Percentiles rank a stretch among this genome's conserved stretches.
phyloP scores from a whole-genome alignment of 2,797 vertebrate species.

The Prunella strophiata region DNA sequence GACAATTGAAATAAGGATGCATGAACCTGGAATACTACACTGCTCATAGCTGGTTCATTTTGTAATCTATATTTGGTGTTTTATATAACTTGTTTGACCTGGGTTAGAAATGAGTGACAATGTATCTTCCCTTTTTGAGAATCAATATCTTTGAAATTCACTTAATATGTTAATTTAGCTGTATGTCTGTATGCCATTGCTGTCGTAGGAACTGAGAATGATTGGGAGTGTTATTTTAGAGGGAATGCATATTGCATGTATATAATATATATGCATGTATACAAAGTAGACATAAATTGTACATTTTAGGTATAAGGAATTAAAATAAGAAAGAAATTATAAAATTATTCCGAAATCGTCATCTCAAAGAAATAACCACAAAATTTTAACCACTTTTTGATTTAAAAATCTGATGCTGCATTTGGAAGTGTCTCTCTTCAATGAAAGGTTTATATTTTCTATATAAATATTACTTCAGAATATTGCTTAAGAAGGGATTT shows the following conservation, averaged over 20 bases:
- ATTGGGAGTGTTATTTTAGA: neutral
- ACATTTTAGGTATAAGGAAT: neutral
- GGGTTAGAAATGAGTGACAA: neutral
- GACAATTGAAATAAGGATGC: slow-evolving; percentile 22
- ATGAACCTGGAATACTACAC: neutral
- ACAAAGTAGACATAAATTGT: neutral
- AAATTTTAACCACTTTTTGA: neutral
- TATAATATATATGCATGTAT: neutral
- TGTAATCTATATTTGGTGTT: neutral
- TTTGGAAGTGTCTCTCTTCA: neutral
- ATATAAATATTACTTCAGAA: neutral
- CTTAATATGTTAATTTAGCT: neutral
- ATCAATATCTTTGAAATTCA: neutral
- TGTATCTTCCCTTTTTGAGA: neutral
- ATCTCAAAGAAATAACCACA: neutral
- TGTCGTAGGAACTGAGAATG: neutral
- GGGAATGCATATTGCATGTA: neutral
- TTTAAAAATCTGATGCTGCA: neutral
- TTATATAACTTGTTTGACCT: neutral
- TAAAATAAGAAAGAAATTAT: neutral
- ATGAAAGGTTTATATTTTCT: neutral
- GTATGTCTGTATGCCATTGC: neutral
- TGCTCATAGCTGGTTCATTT: neutral
- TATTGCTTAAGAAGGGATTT: neutral
- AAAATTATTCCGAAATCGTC: neutral